Base-by-base conservation (phyloP, 2,888 invertebrate genomes). In the Microctonus brassicae region DNA sequence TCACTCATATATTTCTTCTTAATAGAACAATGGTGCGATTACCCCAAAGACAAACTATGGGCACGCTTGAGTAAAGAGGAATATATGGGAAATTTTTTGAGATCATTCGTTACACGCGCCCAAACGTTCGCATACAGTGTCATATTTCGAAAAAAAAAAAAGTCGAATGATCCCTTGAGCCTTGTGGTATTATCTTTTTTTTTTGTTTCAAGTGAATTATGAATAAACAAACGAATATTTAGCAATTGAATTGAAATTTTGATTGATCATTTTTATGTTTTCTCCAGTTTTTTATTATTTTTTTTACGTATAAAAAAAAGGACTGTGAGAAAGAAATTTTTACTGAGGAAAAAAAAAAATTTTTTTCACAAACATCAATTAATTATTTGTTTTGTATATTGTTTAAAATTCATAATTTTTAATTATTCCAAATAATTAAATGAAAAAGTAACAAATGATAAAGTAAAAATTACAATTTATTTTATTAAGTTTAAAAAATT, bases 11-110 rank as follows among this genome's bases (percentile, higher is more conserved):
- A n/a, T n/a, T n/a, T n/a, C n/a, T n/a, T n/a, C n/a, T n/a, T n/a
- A n/a, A n/a, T n/a, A n/a, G n/a, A n/a, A n/a, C n/a, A n/a, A n/a
- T 36, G 10, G 10, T 36, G 10, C 10, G 36, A 1, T 36, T 36
- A n/a, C n/a, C 39, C 39, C 5, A n/a, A 39, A 39, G 22, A 33
- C 10, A 34, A 65, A 52, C 52, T 33, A 33, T 42, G 13, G 36
- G 34, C 42, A 71, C 53, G 65, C 34, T 20, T 36, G 61, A 61
- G 34, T 61, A 39, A 34, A 61, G 39, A n/a, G n/a, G 39, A 3
- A n/a, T 36, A 20, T 10, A 61, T 61, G 61, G 22, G 39, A 61
- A 61, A 22, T 36, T 22, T 61, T 61, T 61, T 36, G 17, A 22
- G 20, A 34, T 11, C 39, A 39, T n/a, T 11, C 11, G 10, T 36